Evolutionary conservation across 2,888 invertebrate species (phyloP), one percentile per base, ranked within the genome.

Genomic region (Miltochrista miniata): DNA sequence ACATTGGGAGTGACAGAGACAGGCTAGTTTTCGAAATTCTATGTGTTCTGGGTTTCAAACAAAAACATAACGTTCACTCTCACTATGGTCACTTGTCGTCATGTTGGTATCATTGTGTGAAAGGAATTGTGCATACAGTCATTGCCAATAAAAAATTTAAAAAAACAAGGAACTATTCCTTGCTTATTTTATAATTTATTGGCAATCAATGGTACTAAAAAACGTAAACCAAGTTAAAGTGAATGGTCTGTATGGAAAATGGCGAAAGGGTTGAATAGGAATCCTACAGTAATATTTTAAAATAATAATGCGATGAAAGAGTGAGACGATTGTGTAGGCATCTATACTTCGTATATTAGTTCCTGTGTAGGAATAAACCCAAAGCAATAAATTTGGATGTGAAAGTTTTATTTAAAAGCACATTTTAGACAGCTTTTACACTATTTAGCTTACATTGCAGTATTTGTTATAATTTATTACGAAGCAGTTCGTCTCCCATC

Each of bases 301-400:
- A 52, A 45, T 12, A 58, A 38, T 48, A 33, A 38, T 49, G 45
- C 18, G 35, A 14, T 38, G 31, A 37, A 41, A 30, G n/a, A 41
- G 38, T 38, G 51, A 40, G 38, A 33, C 10, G 37, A 39, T 29
- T 45, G 58, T 55, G 54, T 59, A 49, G 58, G 58, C 52, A 36
- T 51, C 54, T 41, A 14, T 45, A 53, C 54, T 30, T 52, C 39
- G 48, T 24, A 4, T 4, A 24, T 81, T 79, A 71, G 78, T 86
- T 84, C 85, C 85, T 83, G 64, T 70, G 70, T 69, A 68, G 66
- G 72, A 66, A 56, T 24, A 51, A 66, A 78, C 75, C 64, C 66
- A 79, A 81, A 90, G 90, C 90, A 90, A 90, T 90, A 90, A 90
- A 78, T 67, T 80, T 82, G 90, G 90, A 89, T 90, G 90, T 90